Base-by-base conservation (phyloP, 2,888 invertebrate species). In the Cephus sareptanus region DNA sequence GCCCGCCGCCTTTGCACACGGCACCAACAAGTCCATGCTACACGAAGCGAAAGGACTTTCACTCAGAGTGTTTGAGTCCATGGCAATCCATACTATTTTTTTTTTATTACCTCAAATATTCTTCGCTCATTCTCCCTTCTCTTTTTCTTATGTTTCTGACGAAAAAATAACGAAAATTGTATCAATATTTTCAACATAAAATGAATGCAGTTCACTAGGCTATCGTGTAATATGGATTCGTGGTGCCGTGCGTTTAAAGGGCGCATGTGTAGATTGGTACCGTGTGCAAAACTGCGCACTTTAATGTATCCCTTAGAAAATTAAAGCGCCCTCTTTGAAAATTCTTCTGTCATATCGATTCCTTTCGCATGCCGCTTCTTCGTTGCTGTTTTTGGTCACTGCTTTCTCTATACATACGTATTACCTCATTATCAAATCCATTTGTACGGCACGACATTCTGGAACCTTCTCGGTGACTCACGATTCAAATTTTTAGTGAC, bases 221-320 rank as follows among this genome's bases (percentile, higher is more conserved):
- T 56, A 9, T 78, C 78, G 34, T 78, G 78, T 78, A 73, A 77
- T 76, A 78, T 37, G 77, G 79, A 35, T 33, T 40, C 13, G 76
- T 82, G 34, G 84, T 85, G 83, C 79, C 83, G 86, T 83, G 84
- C 80, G 85, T 83, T 83, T 56, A 73, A 81, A 75, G 34, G 15
- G 69, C 80, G 85, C 84, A 83, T 83, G 84, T 84, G 85, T 81
- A 34, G 30, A 30, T 75, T 76, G 34, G 83, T 75, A 34, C 68
- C 83, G 83, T 77, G 82, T 80, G 80, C 81, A 81, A 71, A 34
- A 78, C 40, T 73, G 74, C 73, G 31, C 77, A 73, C 2, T 56
- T 56, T 56, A 23, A 23, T 56, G 2, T 56, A 23, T 9, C 23
- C 56, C 23, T 56, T 56, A 2, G 56, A 56, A 23, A 56, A 23